Conservation (phyloP, 2,888 invertebrate species). For the Drosophila kokeensis region DNA sequence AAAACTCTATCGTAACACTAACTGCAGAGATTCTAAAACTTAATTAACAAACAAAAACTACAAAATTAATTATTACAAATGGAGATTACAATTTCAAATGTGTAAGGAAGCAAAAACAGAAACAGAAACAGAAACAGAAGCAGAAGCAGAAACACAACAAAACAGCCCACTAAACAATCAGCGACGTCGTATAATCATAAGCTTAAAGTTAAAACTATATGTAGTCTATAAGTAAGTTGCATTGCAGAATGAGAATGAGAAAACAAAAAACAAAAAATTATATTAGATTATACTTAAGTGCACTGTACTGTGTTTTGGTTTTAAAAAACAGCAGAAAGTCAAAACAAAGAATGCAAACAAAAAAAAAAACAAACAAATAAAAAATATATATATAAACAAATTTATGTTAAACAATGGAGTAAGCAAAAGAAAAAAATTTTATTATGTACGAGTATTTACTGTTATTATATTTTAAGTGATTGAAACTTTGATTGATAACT, state of each 20-base stretch:
- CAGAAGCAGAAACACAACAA: constrained; percentile 47
- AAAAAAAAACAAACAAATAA: constrained; percentile 26
- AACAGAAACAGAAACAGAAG: constrained; percentile 32
- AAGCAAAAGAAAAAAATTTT: constrained; percentile 56
- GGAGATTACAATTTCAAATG: constrained; percentile 35
- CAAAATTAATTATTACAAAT: constrained; percentile 34
- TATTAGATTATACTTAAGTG: constrained; percentile 60
- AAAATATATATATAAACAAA: constrained; percentile 34
- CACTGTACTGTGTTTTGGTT: constrained; percentile 80
- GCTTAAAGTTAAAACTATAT: constrained; percentile 77
- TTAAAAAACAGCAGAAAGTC: constrained; percentile 60
- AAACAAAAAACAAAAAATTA: constrained; percentile 18
- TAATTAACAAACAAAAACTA: constrained; percentile 30
- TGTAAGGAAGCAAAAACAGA: constrained; percentile 12
- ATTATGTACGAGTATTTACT: constrained; percentile 74
- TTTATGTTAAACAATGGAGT: constrained; percentile 58
- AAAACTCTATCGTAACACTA: constrained; percentile 18
- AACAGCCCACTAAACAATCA: constrained; percentile 77
- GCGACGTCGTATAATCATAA: constrained; percentile 77
- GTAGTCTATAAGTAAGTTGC: constrained; percentile 67
- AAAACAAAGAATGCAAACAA: constrained; percentile 40
- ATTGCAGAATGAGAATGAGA: constrained; percentile 53
- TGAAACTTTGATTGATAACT: constrained; percentile 55
- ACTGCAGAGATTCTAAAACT: constrained; percentile 36
- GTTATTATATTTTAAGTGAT: constrained; percentile 77